Evolutionary conservation across 2,888 invertebrate genomes (phyloP), one percentile per base, ranked within the genome.

Genomic region (Bellardia pandia): DNA sequence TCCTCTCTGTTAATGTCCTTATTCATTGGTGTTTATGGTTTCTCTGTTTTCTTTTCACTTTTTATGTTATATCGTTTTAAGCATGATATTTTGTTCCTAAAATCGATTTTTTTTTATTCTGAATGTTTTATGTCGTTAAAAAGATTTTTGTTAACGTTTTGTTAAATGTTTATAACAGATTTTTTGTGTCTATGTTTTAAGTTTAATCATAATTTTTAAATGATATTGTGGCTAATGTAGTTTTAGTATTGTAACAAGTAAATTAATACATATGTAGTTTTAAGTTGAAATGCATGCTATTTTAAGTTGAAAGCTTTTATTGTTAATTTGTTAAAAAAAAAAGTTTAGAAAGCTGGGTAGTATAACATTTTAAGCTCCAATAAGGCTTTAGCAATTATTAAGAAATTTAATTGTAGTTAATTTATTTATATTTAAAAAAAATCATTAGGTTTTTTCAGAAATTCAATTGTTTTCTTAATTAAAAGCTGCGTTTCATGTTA

Each of bases 291-390:
- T 30, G 77, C 86, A 86, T 86, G 81, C 30, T 23, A 66, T 23
- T 60, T 45, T 69, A 51, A 80, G 4, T 40, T 66, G 72, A 60
- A 86, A 86, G 60, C 77, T 86, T 82, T 86, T 72, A 77, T 48
- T 71, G 58, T 64, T 42, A 33, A 45, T 45, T 45, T 2, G 3
- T 9, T 45, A 13, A 11, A 8, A 3, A 8, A 45, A 13, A 45
- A 45, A 13, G 45, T 9, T 45, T 3, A 13, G 2, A 13, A 45
- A 37, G 37, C 37, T 37, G 37, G 37, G 1, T 4, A 37, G 6
- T 33, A 33, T 6, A 33, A 33, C 5, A 33, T 33, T 33, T 33
- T 33, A 33, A 33, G 33, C 4, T 33, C 6, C 4, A 37, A 37
- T 37, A 45, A 45, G 13, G 45, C 45, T 45, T 45, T 45, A 45